These are phyloP conservation scores for Ctenicera cuprea DNA, from an alignment of 2,888 invertebrate genomes.

Conservation along the genomic window DNA sequence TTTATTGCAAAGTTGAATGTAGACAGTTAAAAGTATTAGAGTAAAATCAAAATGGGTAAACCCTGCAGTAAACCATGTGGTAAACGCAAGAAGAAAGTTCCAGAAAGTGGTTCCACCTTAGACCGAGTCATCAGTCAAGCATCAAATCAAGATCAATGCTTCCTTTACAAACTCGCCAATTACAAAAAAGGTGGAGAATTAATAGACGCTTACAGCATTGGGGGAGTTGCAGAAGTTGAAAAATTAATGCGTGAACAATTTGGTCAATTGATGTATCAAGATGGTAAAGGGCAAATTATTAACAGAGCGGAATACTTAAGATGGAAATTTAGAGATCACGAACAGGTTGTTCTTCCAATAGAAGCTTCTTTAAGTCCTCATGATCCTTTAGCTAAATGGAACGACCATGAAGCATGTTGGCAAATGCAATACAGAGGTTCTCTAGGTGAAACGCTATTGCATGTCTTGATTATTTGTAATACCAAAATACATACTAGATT, in stretches of 20 bases:
- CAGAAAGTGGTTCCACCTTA: constrained; percentile 85
- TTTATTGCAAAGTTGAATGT: neutral
- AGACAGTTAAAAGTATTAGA: neutral
- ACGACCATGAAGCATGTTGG: constrained; percentile 97
- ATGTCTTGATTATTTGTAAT: constrained; percentile 96
- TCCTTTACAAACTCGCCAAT: constrained; percentile 91
- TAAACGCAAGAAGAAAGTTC: constrained; percentile 71
- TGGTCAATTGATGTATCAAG: constrained; percentile 90
- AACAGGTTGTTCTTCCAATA: constrained; percentile 90
- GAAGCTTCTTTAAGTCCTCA: constrained; percentile 90
- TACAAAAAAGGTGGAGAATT: constrained; percentile 94
- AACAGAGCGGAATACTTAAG: constrained; percentile 91
- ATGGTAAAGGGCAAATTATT: constrained; percentile 88
- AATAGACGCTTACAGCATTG: constrained; percentile 89
- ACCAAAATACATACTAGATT: constrained; percentile 87
- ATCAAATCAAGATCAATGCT: constrained; percentile 89
- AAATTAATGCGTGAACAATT: constrained; percentile 91
- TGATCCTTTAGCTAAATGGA: constrained; percentile 92
- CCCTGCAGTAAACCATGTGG: constrained; percentile 72
- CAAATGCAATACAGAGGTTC: constrained; percentile 97
- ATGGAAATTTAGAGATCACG: constrained; percentile 92
- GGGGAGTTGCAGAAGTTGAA: constrained; percentile 89
- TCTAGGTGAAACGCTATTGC: constrained; percentile 94
- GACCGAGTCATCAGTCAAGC: constrained; percentile 94
- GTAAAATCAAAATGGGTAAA: constrained; percentile 67